These are phyloP conservation scores for Apeltes quadracus DNA, from an alignment of 2,113 vertebrate species.

Conservation along the genomic window DNA sequence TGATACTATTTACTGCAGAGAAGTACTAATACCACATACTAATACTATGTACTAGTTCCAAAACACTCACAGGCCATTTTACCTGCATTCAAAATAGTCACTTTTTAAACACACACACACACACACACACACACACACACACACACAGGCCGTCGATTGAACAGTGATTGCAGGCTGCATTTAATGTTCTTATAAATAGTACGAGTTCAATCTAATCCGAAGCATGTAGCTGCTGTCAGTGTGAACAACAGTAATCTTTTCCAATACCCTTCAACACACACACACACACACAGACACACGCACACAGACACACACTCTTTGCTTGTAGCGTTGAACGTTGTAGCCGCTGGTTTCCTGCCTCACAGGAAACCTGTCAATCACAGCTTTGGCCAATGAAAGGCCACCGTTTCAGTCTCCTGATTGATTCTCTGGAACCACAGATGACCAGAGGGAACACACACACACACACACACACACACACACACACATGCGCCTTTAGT, in stretches of 20 bases:
- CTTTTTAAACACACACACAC: slow-evolving; percentile 2
- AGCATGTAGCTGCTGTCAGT: slow-evolving; percentile 58
- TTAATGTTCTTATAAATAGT: slow-evolving; percentile 72
- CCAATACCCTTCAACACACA: slow-evolving; percentile 45
- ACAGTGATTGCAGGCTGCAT: slow-evolving; percentile 59
- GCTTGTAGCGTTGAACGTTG: no score
- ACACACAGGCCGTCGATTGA: slow-evolving; percentile 42
- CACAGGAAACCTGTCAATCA: slow-evolving; percentile 38
- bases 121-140: slow-evolving; percentile 12
- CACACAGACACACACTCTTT: neutral
- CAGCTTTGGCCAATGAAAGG: slow-evolving; percentile 42
- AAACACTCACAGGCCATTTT: no score
- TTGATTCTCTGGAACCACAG: slow-evolving; percentile 61
- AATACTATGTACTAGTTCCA: no score
- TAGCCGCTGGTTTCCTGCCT: no score
- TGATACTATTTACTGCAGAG: no score
- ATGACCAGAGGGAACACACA: slow-evolving; percentile 33
- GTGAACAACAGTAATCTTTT: slow-evolving; percentile 67
- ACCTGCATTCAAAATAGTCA: neutral
- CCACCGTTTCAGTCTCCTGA: slow-evolving; percentile 4
- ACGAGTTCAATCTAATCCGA: slow-evolving; percentile 71
- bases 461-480: slow-evolving; percentile 10
- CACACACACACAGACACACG: neutral
- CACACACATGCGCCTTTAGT: neutral
- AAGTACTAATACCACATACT: no score